phyloP scores from a whole-genome alignment of 2,113 vertebrate species.

The Cyanistes caeruleus region DNA sequence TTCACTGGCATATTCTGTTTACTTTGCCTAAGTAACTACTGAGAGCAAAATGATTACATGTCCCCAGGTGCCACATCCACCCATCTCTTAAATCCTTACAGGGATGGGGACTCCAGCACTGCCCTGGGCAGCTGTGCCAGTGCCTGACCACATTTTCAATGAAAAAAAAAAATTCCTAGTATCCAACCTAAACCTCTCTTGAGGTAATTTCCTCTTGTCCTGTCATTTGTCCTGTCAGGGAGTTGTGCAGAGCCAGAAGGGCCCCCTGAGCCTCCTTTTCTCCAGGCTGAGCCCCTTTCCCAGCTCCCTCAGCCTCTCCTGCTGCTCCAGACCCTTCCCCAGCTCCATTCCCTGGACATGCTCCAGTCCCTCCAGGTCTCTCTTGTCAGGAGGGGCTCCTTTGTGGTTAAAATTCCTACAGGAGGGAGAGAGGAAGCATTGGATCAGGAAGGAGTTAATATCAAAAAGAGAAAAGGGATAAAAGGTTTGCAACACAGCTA shows the following conservation, averaged over 20 bases:
- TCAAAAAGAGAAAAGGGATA: not conserved
- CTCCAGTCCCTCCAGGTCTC: not conserved
- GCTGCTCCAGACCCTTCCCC: not conserved
- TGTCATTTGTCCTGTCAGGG: not conserved
- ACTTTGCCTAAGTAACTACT: too few species aligned
- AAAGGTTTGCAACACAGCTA: not conserved
- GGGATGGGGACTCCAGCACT: not conserved
- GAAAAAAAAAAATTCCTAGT: not conserved
- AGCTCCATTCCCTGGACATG: accelerated
- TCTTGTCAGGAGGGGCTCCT: not conserved
- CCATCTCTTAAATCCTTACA: not conserved
- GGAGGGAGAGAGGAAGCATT: not conserved
- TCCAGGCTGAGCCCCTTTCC: not conserved
- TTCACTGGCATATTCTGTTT: too few species aligned
- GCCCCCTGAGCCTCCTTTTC: not conserved
- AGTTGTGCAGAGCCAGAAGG: accelerated
- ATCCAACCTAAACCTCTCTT: not conserved
- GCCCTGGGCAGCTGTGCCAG: not conserved
- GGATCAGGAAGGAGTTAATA: not conserved
- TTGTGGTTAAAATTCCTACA: not conserved
- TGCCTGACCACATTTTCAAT: not conserved
- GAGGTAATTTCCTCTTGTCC: not conserved
- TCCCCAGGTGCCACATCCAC: not conserved
- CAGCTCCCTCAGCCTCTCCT: not conserved
- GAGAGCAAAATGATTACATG: too few species aligned